Base-by-base conservation (phyloP, 1,140 invertebrate genomes). In the Saccostrea glomerata region DNA sequence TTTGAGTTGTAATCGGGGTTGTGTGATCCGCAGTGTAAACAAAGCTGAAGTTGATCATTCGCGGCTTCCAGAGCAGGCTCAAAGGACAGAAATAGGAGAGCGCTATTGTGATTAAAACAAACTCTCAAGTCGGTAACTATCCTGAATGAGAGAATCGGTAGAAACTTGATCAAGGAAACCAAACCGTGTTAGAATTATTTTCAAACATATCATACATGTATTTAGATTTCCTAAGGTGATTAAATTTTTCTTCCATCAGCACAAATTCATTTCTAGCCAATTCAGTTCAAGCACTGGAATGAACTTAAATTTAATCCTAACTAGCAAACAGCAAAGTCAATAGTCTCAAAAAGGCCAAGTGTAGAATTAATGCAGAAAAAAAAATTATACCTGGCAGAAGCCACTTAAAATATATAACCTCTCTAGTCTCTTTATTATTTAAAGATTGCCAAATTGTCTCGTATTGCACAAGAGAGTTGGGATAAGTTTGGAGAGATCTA, bases 101-200 rank as follows among this genome's bases (percentile, higher is more conserved):
- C 25, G 25, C 36, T 77, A 77, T 77, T 77, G 70, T 77, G 15
- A 77, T 77, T 77, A 36, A 77, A 77, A 77, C 70, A 77, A 77
- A 77, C 70, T 77, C 30, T 77, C 70, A 77, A 30, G 70, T 77
- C 70, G 30, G 70, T 77, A 77, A 77, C 36, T 77, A 77, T 77
- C 70, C 70, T 77, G 70, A 36, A 77, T 77, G 23, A 1, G 30
- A 25, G 70, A 15, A 13, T 36, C 30, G 3, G 15, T 4, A 25
- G 25, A 25, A 25, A 30, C 15, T 3, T 13, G 25, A 77, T 15
- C 25, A 77, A 40, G 25, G 70, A 36, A 77, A 77, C 70, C 23
- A 36, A 77, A 15, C 70, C 25, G 17, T 77, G 25, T 77, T 77
- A 30, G 25, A 30, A 77, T 77, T 77, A 77, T 36, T 77, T 77